A percentile compares a stretch with the other conserved stretches of the same genome.
Evolutionary conservation across 2,888 invertebrate genomes (phyloP).

Genomic region (Podabrus alpinus): DNA sequence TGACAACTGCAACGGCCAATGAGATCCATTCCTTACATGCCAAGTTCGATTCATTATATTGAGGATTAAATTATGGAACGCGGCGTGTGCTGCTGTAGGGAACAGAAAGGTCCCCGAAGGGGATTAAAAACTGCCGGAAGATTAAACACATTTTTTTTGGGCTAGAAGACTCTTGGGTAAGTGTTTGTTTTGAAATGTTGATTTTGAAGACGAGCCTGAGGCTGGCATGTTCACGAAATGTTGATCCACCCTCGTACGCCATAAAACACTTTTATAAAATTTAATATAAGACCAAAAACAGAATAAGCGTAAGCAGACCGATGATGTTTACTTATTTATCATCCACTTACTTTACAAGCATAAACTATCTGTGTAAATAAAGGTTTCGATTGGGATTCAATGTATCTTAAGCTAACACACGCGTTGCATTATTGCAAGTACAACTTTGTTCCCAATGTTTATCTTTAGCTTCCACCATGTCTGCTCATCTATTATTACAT

Average conservation of each 20-base stretch:
- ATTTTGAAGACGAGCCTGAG: not conserved
- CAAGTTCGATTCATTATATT: not conserved
- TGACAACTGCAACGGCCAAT: not conserved
- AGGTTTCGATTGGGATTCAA: not conserved
- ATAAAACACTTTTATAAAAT: not conserved
- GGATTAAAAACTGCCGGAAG: not conserved
- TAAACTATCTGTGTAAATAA: not conserved
- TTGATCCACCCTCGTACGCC: not conserved
- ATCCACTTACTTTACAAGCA: not conserved
- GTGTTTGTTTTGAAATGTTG: not conserved
- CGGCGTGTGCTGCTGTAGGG: not conserved
- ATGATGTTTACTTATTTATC: not conserved
- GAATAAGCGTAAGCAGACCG: not conserved
- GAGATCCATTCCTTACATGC: not conserved
- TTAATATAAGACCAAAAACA: not conserved
- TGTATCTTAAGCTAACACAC: not conserved
- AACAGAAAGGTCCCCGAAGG: not conserved
- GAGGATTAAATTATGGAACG: not conserved
- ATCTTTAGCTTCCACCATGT: slow-evolving; percentile 16
- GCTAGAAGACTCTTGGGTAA: not conserved
- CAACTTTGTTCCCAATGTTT: slow-evolving; percentile 6
- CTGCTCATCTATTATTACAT: slow-evolving; percentile 4
- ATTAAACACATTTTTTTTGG: not conserved
- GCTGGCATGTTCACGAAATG: not conserved
- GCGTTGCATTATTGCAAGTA: not conserved